Base-by-base conservation (phyloP, 2,888 invertebrate genomes). In the Ennomos fuscantarius region DNA sequence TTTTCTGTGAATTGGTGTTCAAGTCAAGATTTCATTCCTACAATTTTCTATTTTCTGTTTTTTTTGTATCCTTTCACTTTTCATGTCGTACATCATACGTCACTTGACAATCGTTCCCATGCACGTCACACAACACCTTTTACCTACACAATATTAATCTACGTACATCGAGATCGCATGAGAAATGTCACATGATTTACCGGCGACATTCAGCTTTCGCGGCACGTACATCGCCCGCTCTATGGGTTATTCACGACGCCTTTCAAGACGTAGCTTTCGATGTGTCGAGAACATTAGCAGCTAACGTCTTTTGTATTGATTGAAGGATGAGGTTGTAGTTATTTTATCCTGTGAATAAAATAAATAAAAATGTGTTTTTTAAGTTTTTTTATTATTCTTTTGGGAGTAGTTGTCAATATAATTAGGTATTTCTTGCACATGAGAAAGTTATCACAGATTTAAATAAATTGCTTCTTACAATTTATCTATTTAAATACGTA, bases 151-250 rank as follows among this genome's bases (percentile, higher is more conserved):
- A 36, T 55, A 58, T 55, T 50, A 53, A 53, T 58, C 58, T 40
- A 44, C 52, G 53, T 52, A 52, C 50, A 36, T 55, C 56, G 51
- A 56, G 56, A 51, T 51, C 56, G 65, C 56, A 67, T 76, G 73
- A 76, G 67, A 71, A 74, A 73, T 70, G 67, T 56, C 66, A 58
- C 67, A 69, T 68, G 72, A 71, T 69, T 70, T 70, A 70, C 63
- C 59, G 55, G 50, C 55, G 61, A 60, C 61, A 50, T 64, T 78
- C 65, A 53, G 55, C 53, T 73, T 65, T 63, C 70, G 8, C 32
- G 32, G 49, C 78, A 78, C 78, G 78, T 78, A 74, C 72, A 72
- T 70, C 61, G 73, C 71, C 50, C 65, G 62, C 65, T 53, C 53
- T 58, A 62, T 68, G 68, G 72, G 71, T 65, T 71, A 78, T 74